phyloP scores from a whole-genome alignment of 1,140 invertebrate species.

The Drosophila serrata region DNA sequence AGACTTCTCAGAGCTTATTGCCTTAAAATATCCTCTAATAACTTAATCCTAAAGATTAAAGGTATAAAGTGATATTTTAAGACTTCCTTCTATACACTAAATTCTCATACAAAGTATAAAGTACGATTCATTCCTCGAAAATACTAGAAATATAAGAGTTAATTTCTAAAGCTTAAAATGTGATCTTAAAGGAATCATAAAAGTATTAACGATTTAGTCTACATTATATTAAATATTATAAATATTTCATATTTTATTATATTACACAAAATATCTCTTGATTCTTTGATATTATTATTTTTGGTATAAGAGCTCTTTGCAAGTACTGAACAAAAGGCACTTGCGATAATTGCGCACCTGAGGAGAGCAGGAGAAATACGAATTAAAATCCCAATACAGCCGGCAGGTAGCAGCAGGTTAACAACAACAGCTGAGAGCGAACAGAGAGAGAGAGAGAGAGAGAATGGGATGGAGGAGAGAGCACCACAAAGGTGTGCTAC shows the following conservation, averaged over 20 bases:
- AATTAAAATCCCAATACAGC: constrained; percentile 26
- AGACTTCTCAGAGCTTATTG: too few relatives aligned
- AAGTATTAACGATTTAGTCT: background rate
- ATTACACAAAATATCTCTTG: constrained; percentile 1
- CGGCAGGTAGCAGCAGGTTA: constrained; percentile 62
- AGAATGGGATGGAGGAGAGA: constrained; percentile 10
- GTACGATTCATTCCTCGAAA: too few relatives aligned
- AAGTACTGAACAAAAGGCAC: constrained; percentile 54
- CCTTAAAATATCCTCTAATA: too few relatives aligned
- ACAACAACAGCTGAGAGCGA: constrained; percentile 60
- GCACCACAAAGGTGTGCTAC: constrained; percentile 68
- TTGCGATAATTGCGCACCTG: constrained; percentile 77
- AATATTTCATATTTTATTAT: background rate
- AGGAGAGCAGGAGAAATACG: constrained; percentile 45
- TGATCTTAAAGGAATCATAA: too few relatives aligned
- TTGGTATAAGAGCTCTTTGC: constrained; percentile 29
- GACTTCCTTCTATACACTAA: too few relatives aligned
- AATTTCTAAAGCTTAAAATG: too few relatives aligned
- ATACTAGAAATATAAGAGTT: too few relatives aligned
- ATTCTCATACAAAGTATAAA: too few relatives aligned
- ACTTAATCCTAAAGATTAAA: too few relatives aligned
- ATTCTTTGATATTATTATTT: background rate
- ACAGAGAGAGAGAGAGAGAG: constrained; percentile 8
- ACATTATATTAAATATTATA: background rate
- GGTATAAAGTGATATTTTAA: too few relatives aligned